Percentiles rank a stretch among this genome's conserved stretches.
phyloP scores from a whole-genome alignment of 2,888 invertebrate species.

The Microplitis deprimator region DNA sequence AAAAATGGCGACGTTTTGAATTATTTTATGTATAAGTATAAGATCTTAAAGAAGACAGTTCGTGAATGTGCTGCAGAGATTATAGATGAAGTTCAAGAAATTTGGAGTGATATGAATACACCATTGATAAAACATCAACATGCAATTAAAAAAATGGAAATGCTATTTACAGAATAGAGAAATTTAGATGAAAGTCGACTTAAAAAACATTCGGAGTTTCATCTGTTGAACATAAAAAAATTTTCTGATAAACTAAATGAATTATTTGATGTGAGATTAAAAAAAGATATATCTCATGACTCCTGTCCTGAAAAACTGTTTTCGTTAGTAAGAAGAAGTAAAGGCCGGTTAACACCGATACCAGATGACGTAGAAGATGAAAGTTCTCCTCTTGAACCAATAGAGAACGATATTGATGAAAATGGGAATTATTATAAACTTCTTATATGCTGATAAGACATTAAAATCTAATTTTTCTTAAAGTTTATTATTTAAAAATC shows the following conservation, averaged over 20 bases:
- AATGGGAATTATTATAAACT: constrained; percentile 7
- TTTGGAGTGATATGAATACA: constrained; percentile 7
- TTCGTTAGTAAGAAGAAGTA: constrained; percentile 7
- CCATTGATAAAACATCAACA: constrained; percentile 9
- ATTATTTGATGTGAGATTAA: constrained; percentile 15
- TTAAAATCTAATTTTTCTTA: constrained; percentile 4
- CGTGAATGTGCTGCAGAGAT: neutral
- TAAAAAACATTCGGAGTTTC: constrained; percentile 15
- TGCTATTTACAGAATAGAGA: constrained; percentile 9
- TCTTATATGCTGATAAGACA: neutral
- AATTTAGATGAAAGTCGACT: constrained; percentile 9
- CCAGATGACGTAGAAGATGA: constrained; percentile 2
- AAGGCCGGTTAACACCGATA: constrained; percentile 8
- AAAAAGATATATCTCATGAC: constrained; percentile 8
- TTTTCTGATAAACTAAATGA: constrained; percentile 11
- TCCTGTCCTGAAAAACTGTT: constrained; percentile 8
- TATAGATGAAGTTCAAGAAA: neutral
- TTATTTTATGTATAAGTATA: constrained; percentile 10
- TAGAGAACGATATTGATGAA: constrained; percentile 5
- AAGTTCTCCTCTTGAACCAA: constrained; percentile 6
- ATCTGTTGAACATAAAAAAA: constrained; percentile 13
- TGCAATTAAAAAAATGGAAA: neutral
- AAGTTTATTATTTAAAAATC: constrained; percentile 4
- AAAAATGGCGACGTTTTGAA: constrained; percentile 7
- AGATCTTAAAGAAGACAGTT: constrained; percentile 13